Evolutionary conservation across 2,113 vertebrate genomes (phyloP), one percentile per base, ranked within the genome.

Genomic region (Pelmatolapia mariae): DNA sequence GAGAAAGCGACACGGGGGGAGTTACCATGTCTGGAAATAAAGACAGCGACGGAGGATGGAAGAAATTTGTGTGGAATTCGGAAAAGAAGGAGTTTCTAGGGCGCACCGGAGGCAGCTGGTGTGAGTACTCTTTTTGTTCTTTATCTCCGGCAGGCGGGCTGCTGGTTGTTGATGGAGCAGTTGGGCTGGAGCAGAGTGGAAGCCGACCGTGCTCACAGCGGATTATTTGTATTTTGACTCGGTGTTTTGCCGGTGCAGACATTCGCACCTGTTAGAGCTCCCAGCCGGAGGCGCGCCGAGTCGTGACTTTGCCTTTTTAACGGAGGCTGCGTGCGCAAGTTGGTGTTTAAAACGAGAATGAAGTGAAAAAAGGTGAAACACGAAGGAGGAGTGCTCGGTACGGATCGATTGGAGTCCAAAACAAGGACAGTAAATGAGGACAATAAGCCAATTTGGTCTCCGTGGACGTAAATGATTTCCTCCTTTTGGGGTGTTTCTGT

Each of bases 81-180:
- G 97, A 98, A 89, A 98, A 97, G 93, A 97, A 94, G 93, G 98
- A 98, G 93, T 98, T 98, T 92, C 83, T 98, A n/a, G 98, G 98
- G 91, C 96, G 98, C 22, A 98, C 98, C 4, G 97, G 97, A 5
- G 47, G 94, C 94, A 98, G 98, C 47, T 98, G 98, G 98, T 95
- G 98, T 98, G 95, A 98, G 98, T 97, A 86, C 29, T 52, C 33
- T 1, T 8, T 63, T 33, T n/a, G 68, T 73, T 12, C 11, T 57
- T 29, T 6, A n/a, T 80, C 56, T 33, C 10, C 71, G 10, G 9
- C 71, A 47, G 43, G 40, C 71, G 24, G 71, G 43, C 15, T 47
- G 71, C 15, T 26, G 61, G 2, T 13, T 26, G 8, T 16, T 40
- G 31, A 29, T 31, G 38, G 5, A 24, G 50, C 18, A 3, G 16